Base-by-base conservation (phyloP, 2,888 invertebrate species). In the Mesopsocus fuscifrons region DNA sequence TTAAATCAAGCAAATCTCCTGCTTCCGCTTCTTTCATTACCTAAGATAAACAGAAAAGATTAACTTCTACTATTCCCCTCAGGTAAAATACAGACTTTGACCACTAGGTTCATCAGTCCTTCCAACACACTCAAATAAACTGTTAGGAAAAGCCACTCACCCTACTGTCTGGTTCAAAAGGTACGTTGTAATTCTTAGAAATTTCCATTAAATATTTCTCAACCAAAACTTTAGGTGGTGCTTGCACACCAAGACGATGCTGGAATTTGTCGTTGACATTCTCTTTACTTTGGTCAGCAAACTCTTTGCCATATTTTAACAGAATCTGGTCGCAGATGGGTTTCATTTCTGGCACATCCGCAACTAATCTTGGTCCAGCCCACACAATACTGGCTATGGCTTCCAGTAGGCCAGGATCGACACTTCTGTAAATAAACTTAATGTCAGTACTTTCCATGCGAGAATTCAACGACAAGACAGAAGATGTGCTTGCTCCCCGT, bases 151-250 rank as follows among this genome's bases (percentile, higher is more conserved):
- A 17, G 13, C 18, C 3, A 44, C 44, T 51, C 52, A 62, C 66
- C 62, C 85, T 80, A 49, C 87, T 83, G 69, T 98, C 97, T 0
- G 97, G 94, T 49, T 85, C 85, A 61, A 95, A 98, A 41, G 82
- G 78, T 41, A 98, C 79, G 61, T 91, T 84, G 58, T 89, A 95
- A 54, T 84, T 87, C 60, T 84, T 91, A 1, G 97, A 92, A 52
- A 98, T 98, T 65, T 95, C 97, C 53, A 94, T 82, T 52, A 97
- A 64, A 67, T 77, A 89, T 57, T 83, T 85, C 59, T 98, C 98
- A 5, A 98, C 83, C 15, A 99, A 69, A 43, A 92, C 65, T 59
- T 92, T 95, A 0, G 95, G 88, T 2, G 98, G 98, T 23, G 92
- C 89, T 52, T 94, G 88, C 6, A 94, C 78, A 18, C 84, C 80